Evolutionary conservation across 2,888 invertebrate genomes (phyloP), one percentile per base, ranked within the genome.

Genomic region (Empis livida): DNA sequence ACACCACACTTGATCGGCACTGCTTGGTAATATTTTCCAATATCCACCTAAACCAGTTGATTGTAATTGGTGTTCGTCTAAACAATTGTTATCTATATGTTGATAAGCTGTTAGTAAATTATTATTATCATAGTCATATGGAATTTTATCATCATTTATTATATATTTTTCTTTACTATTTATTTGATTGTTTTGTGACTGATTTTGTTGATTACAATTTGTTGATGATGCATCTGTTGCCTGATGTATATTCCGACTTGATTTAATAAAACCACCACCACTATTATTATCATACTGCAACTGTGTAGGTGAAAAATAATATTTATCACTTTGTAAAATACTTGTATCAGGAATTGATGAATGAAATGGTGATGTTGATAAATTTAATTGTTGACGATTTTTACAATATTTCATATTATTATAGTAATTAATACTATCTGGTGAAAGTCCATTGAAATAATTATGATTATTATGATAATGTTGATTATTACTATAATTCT

Each of bases 251-350:
- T 64, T 65, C 45, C 66, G 67, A 55, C 66, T 65, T 50, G 65
- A 65, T 51, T 64, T 65, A 9, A 66, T 65, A 35, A 66, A 67
- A 42, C 64, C 65, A 40, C 39, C 50, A 4, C 64, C 65, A 51
- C 65, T 64, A 54, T 63, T 66, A 32, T 32, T 37, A 23, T 42
- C 42, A 11, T 27, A 30, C 31, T 30, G 42, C 20, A 30, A 14
- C 10, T 43, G 13, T 2, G 67, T 66, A 3, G 67, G 67, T 40
- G 67, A 64, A 38, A 65, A 46, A 52, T 67, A 67, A 41, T 66
- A 67, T 54, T 66, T 67, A 49, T 66, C 67, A 53, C 65, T 65
- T 52, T 65, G 65, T 40, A 66, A 20, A 39, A 10, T 20, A 39
- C 20, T 39, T 11, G 5, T 39, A 17, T 39, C 39, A 13, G 6